phyloP scores from a whole-genome alignment of 2,113 vertebrate species.

The Pteruthius melanotis region DNA sequence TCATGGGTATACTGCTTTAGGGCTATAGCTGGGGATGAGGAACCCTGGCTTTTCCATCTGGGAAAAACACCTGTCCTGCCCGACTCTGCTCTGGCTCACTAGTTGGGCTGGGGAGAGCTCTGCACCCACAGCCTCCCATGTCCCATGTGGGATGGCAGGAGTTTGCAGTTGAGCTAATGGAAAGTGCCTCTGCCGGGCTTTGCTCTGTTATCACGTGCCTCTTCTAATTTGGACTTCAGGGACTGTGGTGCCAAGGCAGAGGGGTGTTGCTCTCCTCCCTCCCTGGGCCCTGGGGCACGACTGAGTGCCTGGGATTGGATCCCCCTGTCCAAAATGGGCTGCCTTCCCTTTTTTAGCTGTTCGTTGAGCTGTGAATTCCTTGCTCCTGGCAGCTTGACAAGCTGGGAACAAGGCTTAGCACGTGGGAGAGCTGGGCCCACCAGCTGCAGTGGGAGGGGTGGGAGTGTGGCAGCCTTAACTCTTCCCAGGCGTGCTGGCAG shows the following conservation, averaged over 20 bases:
- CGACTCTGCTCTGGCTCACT: background rate
- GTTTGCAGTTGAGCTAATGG: conserved; percentile 68
- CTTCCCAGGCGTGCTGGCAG: background rate
- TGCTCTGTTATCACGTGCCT: conserved; percentile 62
- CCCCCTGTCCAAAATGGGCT: conserved; percentile 85
- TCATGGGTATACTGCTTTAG: background rate
- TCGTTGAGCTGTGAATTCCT: conserved; percentile 85
- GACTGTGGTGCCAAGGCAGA: background rate
- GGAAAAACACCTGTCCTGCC: background rate
- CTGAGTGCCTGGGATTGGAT: conserved; percentile 81
- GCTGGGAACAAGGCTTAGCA: conserved; percentile 81
- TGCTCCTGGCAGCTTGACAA: conserved; percentile 83
- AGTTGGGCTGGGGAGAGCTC: background rate
- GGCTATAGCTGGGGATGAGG: background rate
- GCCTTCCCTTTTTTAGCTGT: conserved; percentile 93
- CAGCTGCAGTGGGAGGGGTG: conserved; percentile 50
- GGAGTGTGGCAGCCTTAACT: conserved; percentile 52
- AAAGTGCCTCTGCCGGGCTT: conserved; percentile 54
- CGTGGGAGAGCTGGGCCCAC: conserved; percentile 75
- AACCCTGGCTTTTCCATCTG: background rate
- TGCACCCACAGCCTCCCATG: background rate
- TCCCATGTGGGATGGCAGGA: background rate
- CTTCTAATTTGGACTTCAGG: conserved; percentile 58
- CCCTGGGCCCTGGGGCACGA: conserved; percentile 56
- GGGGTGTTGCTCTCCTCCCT: conserved; percentile 42